Evolutionary conservation across 2,113 vertebrate genomes (phyloP), one percentile per base, ranked within the genome.

Genomic region (Cephalopterus ornatus): DNA sequence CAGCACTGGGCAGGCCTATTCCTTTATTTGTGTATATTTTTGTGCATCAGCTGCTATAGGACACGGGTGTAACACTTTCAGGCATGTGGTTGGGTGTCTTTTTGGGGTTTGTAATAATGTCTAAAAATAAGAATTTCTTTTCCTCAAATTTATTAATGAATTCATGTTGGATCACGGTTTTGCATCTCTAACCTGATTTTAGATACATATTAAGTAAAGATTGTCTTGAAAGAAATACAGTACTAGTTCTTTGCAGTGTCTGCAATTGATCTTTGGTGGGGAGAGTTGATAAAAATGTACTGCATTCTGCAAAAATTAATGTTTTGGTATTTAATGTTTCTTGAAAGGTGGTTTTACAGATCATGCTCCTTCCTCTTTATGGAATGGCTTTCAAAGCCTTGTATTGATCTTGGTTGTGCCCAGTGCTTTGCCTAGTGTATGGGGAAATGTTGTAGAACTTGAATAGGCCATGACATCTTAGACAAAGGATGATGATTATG

Each of bases 11-110:
- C 93, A 94, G 95, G 94, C 89, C 94, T 96, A 67, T 95, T 81
- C 80, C 81, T 90, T 94, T 95, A 92, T 96, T 96, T 95, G 85
- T 93, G 79, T 95, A 76, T 95, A 93, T 89, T 93, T 95, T 94
- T 95, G 85, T 97, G 73, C 89, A 87, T 78, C 92, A 88, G 39
- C 91, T 95, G 76, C 93, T 95, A 74, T 95, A 94, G 89, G 85
- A 96, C 85, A 90, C 47, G 39, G 89, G 79, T 92, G 89, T 96
- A 78, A 94, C 95, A 56, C 89, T 95, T 95, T 61, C 94, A 95
- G 93, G 89, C 94, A 97, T 88, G 85, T 85, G 93, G 88, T 91
- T 91, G 92, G 80, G 88, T 87, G 74, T 93, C 55, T 68, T 88
- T 91, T 66, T 67, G 82, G 80, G 50, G 56, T 92, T 93, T 95